Evolutionary conservation across 2,888 invertebrate species (phyloP), one percentile per base, ranked within the genome.

Genomic region (Alentia gelatinosa): DNA sequence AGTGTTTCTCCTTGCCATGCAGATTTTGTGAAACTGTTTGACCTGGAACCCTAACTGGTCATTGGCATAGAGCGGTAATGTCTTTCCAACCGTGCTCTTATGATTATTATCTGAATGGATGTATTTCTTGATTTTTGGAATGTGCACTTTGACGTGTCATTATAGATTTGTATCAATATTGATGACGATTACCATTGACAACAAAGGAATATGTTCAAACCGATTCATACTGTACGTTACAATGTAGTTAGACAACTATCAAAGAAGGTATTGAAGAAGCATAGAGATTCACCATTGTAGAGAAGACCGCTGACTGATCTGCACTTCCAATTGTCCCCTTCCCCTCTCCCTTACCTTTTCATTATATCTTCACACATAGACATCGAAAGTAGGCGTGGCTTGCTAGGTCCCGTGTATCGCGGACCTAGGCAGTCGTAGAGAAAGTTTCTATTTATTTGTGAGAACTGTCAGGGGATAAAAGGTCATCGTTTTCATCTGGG

Each of bases 281-380:
- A 79, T n/a, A 39, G 79, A 37, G 39, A 79, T 39, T 35, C 79
- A 79, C 37, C 79, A 79, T 37, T 79, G 79, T 79, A 79, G 39
- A 63, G 5, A n/a, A 63, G 15, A n/a, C 9, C 63, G 63, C 37
- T 79, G 79, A 79, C 9, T 35, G 37, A 79, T 37, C 79, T 86
- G 86, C 86, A 86, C 86, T 47, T 42, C 47, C 39, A 40, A 7
- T 42, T 30, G 26, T 50, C 86, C 47, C 42, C 26, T 47, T 47
- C 42, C 86, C 86, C 42, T 42, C n/a, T 86, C 26, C 86, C 86
- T 33, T 47, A 84, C 86, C 3, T 3, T 86, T 86, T 86, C 86
- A 86, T 83, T 15, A 39, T 86, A 26, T 86, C 50, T 86, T 86
- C 50, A 86, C 50, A 50, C 42, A 86, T 86, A 47, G 42, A 86